A percentile compares a stretch with the other conserved stretches of the same genome.
These are phyloP conservation scores for Trypoxylon attenuatum DNA, from an alignment of 2,888 invertebrate genomes.

Conservation along the genomic window DNA sequence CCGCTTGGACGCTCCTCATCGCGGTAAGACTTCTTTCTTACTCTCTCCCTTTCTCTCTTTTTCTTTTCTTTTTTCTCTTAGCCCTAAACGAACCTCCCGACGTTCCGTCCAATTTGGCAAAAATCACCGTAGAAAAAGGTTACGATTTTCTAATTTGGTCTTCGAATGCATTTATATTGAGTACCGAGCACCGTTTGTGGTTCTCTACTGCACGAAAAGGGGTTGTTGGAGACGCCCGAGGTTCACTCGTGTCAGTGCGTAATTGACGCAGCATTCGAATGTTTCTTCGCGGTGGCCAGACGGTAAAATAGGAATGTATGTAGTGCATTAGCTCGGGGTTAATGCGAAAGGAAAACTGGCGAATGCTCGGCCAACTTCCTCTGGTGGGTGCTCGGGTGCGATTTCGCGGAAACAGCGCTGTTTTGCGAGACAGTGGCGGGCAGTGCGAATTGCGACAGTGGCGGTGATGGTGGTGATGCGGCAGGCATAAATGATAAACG, in stretches of 20 bases:
- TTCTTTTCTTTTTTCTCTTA: constrained; percentile 8
- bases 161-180: neutral
- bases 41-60: constrained; percentile 1
- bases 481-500: constrained; percentile 11
- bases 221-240: neutral
- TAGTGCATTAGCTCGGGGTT: neutral
- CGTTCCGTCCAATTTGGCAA: neutral
- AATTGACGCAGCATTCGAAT: neutral
- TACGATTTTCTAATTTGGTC: constrained; percentile 4
- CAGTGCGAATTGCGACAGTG: neutral
- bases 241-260: neutral
- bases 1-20: neutral
- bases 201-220: too few species aligned
- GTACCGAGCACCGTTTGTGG: too few species aligned
- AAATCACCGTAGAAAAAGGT: neutral
- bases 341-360: neutral
- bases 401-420: neutral
- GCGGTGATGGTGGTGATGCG: too few species aligned
- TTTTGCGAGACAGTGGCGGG: neutral
- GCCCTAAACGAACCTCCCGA: neutral
- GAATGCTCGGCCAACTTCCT: neutral
- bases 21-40: too few species aligned
- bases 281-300: too few species aligned
- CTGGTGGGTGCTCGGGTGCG: neutral
- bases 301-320: neutral